A percentile compares a stretch with the other conserved stretches of the same genome.
Conservation (phyloP, 2,888 invertebrate genomes). For the Hoplodrina ambigua region DNA sequence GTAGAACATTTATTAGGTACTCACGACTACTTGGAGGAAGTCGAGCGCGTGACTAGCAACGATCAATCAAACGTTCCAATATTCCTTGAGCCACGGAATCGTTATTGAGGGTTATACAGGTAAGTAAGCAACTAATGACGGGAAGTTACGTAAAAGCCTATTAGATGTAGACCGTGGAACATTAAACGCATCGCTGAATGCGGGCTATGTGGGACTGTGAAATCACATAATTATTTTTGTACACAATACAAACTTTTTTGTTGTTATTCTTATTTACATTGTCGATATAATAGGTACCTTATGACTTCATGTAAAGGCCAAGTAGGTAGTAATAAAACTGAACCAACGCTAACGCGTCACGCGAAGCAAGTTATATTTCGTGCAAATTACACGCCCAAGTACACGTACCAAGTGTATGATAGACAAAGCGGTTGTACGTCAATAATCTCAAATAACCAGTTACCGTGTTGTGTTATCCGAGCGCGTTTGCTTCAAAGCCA, state of each 20-base stretch:
- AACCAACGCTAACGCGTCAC: conserved; percentile 14
- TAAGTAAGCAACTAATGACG: conserved; percentile 49
- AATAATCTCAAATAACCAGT: conserved; percentile 73
- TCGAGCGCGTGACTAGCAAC: conserved; percentile 69
- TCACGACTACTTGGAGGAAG: conserved; percentile 52
- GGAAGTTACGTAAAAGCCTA: conserved; percentile 52
- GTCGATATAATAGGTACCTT: conserved; percentile 5
- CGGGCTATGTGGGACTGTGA: conserved; percentile 29
- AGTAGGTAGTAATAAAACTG: conserved; percentile 20
- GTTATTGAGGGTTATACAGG: conserved; percentile 34
- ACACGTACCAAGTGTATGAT: conserved; percentile 27
- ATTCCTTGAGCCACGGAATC: conserved; percentile 62
- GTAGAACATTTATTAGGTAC: conserved; percentile 14
- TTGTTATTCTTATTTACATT: conserved; percentile 3
- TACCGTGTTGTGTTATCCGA: conserved; percentile 68
- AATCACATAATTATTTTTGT: conserved; percentile 9
- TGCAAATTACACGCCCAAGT: conserved; percentile 39
- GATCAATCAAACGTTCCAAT: conserved; percentile 70
- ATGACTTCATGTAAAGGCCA: conserved; percentile 24
- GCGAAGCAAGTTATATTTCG: conserved; percentile 17
- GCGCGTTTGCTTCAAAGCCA: conserved; percentile 77
- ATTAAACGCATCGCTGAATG: conserved; percentile 42
- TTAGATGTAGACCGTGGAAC: conserved; percentile 33
- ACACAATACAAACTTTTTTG: conserved; percentile 1
- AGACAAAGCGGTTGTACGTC: conserved; percentile 56